Evolutionary conservation across 2,797 vertebrate genomes (phyloP), one percentile per base, ranked within the genome.

Genomic region (Propithecus perrieri): DNA sequence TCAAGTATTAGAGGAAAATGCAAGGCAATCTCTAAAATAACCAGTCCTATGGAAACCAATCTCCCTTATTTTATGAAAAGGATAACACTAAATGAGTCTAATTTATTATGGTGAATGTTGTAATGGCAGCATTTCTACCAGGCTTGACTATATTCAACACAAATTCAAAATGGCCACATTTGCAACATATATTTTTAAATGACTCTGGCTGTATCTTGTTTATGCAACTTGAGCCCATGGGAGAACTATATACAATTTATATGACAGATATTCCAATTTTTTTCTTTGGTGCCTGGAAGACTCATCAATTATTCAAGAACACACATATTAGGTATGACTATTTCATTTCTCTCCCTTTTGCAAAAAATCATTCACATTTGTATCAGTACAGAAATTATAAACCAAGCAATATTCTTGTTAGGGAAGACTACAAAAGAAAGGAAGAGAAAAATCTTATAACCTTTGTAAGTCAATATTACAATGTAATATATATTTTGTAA

Each of bases 241-340:
- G 65, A 95, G 8, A 94, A 43, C 57, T 7, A 71, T 2, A 55
- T 15, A 78, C 8, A 71, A 94, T 97, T 96, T 91, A 91, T 59
- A 67, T 59, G 81, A 91, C 65, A 83, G 48, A 65, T 89, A 63
- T 86, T 88, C 92, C 92, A 97, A 81, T 41, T 69, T 88, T 93
- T 65, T 48, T 72, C 26, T 94, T 90, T 87, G 24, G 17, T 26
- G 96, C 38, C 55, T 79, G 76, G 61, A 1, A 88, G 43, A 33
- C 87, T 89, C 67, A 94, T 95, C 72, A 95, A 87, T 95, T 97
- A 97, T 97, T 93, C 57, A 98, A 95, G 24, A 46, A 81, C 0
- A 5, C 7, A 83, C 20, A 71, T 59, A 28, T 57, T 94, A 65
- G 2, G 24, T 71, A 74, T 81, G 89, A 97, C 86, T 55, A 22